Base-by-base conservation (phyloP, 2,888 invertebrate genomes). In the Cryptocephalus moraei region DNA sequence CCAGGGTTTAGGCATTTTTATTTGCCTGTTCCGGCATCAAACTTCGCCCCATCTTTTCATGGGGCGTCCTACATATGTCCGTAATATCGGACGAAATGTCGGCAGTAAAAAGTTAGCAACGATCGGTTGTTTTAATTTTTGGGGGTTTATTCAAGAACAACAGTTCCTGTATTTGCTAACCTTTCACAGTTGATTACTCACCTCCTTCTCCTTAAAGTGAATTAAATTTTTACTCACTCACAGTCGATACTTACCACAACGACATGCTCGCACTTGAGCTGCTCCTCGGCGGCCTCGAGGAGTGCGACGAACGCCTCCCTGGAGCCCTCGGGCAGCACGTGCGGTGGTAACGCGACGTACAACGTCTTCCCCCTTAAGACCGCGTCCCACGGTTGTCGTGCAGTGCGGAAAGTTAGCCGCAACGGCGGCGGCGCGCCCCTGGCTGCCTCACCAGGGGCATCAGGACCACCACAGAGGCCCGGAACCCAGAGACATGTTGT, bases 381-480 rank as follows among this genome's bases (percentile, higher is more conserved):
- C 63, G 66, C 67, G 59, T 64, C 71, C 71, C 62, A 75, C 56
- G 64, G 64, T 55, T 74, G 64, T 56, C 66, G 64, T 49, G 62
- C 48, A 46, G 70, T 77, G 76, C 63, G 75, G 73, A 57, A 68
- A 57, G 67, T 62, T 50, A 68, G 65, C 61, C 65, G 54, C 42
- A 65, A 65, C 58, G 68, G 67, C 64, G 66, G 62, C 58, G 65
- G 63, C 63, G 65, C 61, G 81, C 82, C 80, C 83, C 83, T 66
- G 67, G 65, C 79, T 80, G 81, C 80, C 83, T 83, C 80, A 57
- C 93, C 92, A 83, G 84, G 94, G 93, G 91, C 94, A 94, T 95
- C 95, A 96, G 94, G 94, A 95, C 89, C 93, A 94, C 91, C 90
- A 94, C 94, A 89, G 94, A 93, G 94, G 94, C 93, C 93, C 93